Evolutionary conservation across 2,113 vertebrate species (phyloP).

Genomic region (Gymnocephalus cernua): DNA sequence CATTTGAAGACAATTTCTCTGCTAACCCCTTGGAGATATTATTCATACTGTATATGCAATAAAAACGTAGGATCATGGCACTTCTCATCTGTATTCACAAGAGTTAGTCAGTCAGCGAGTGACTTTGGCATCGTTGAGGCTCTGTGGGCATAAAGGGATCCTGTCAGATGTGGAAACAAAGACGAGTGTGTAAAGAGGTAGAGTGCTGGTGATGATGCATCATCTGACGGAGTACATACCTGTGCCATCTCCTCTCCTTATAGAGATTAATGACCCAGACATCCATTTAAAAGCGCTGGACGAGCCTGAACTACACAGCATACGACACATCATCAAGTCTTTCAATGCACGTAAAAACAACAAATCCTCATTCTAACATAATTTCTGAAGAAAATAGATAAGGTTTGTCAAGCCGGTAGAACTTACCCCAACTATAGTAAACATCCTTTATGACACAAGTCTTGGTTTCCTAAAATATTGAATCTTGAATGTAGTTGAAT

Average conservation of each 20-base stretch:
- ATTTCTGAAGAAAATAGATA: not conserved
- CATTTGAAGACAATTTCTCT: constrained; percentile 7
- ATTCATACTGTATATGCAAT: not conserved
- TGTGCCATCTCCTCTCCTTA: constrained; percentile 35
- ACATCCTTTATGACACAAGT: not conserved
- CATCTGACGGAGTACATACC: constrained; percentile 20
- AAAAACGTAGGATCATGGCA: constrained; percentile 8
- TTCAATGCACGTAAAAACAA: constrained; percentile 20
- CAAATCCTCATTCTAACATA: constrained; percentile 17
- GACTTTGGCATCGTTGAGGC: constrained; percentile 32
- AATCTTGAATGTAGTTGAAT: no score
- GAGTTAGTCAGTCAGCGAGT: constrained; percentile 23
- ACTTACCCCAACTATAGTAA: not conserved
- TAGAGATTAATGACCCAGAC: constrained; percentile 65
- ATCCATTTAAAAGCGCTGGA: constrained; percentile 13
- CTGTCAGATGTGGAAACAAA: constrained; percentile 40
- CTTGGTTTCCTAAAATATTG: not conserved
- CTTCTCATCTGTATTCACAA: constrained; percentile 15
- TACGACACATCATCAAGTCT: constrained; percentile 33
- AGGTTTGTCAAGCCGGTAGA: not conserved
- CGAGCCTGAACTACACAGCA: not conserved
- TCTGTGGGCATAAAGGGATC: constrained; percentile 24
- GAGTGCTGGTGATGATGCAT: constrained; percentile 38
- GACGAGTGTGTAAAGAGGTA: constrained; percentile 16
- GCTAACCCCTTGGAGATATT: constrained; percentile 1